A percentile compares a stretch with the other conserved stretches of the same genome.
Evolutionary conservation across 2,113 vertebrate species (phyloP).

Genomic region (Cercocebus atys): DNA sequence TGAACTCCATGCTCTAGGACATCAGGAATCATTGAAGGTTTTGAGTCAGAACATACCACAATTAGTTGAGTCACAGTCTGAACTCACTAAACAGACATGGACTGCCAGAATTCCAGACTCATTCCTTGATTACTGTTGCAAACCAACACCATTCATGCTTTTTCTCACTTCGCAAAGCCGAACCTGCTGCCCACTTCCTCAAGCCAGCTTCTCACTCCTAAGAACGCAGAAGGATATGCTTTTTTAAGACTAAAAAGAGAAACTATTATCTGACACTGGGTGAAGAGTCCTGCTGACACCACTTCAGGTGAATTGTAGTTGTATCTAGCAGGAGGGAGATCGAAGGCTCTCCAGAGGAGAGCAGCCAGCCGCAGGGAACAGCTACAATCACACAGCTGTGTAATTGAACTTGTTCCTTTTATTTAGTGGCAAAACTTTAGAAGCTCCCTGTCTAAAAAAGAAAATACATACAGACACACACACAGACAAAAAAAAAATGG

Average conservation of each 20-base stretch:
- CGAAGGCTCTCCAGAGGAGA: constrained; percentile 48
- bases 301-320: constrained; percentile 49
- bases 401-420: constrained; percentile 25
- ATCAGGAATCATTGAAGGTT: background rate
- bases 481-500: background rate
- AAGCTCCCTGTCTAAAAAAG: background rate
- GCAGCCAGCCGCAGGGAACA: background rate
- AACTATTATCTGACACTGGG: background rate
- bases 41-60: background rate
- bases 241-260: constrained; percentile 31
- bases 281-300: constrained; percentile 3
- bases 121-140: background rate
- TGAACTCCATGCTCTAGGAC: background rate
- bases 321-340: background rate
- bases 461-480: background rate
- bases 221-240: background rate
- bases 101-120: background rate
- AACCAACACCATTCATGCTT: background rate
- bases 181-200: background rate
- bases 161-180: background rate
- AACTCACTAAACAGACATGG: background rate
- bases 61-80: background rate
- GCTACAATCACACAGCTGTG: background rate
- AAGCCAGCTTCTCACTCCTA: background rate
- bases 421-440: constrained; percentile 44